Conservation (phyloP, 2,797 vertebrate species). For the Paedocypris micromegethes region DNA sequence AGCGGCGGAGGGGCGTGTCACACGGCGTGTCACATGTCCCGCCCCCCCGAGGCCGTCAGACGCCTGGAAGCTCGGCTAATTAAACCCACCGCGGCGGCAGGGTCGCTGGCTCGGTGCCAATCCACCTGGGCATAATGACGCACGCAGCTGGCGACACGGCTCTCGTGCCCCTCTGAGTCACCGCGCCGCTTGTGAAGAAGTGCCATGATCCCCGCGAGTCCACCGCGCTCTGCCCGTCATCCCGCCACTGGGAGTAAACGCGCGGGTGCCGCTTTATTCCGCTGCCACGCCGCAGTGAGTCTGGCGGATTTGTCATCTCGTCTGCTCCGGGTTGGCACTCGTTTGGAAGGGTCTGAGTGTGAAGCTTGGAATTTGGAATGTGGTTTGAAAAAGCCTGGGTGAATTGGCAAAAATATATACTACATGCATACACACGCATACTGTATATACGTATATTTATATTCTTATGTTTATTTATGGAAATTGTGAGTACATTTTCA, state of each 20-base stretch:
- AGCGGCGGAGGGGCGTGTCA: conserved; percentile 42
- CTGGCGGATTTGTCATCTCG: conserved; percentile 42
- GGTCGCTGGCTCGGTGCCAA: conserved; percentile 49
- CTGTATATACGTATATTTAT: too few species aligned
- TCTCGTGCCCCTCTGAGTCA: conserved; percentile 29
- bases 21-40: conserved; percentile 57
- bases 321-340: conserved; percentile 18
- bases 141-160: conserved; percentile 29
- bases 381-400: background rate
- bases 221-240: too few species aligned
- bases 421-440: too few species aligned
- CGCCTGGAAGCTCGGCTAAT: conserved; percentile 60
- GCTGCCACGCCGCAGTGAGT: conserved; percentile 36
- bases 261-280: conserved; percentile 40
- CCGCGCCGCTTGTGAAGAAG: conserved; percentile 34
- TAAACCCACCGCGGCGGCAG: conserved; percentile 57
- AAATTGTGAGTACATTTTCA: too few species aligned
- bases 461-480: too few species aligned
- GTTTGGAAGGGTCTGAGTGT: conserved; percentile 24
- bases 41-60: conserved; percentile 41
- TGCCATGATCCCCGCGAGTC: background rate
- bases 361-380: conserved; percentile 14
- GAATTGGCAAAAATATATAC: too few species aligned
- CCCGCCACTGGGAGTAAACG: too few species aligned
- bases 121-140: conserved; percentile 39